Evolutionary conservation across 2,113 vertebrate species (phyloP), one percentile per base, ranked within the genome.

Genomic region (Ciconia stormi): DNA sequence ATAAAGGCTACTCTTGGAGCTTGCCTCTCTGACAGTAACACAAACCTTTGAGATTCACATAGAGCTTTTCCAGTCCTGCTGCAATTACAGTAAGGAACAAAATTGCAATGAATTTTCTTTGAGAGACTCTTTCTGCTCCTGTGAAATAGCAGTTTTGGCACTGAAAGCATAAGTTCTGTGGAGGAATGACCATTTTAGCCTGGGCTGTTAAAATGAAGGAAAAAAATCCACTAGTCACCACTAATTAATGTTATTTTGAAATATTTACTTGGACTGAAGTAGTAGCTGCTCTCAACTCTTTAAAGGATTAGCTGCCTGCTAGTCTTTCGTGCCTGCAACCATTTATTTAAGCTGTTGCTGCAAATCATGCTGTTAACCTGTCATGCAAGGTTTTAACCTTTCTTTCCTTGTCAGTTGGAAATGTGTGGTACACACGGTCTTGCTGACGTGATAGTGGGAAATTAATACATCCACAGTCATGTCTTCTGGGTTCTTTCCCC

Each of bases 291-390:
- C 63, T 74, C 42, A 78, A 83, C 72, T 72, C 83, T 84, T 81
- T 89, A 93, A 90, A 90, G 90, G 95, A 97, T 97, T 95, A 97
- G 71, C 85, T 94, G 92, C 85, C 90, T 93, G 84, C 82, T 92
- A 61, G 79, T 92, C 72, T 69, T n/a, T 19, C 3, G 0, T 88
- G 82, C 63, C 92, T 90, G 67, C 58, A 81, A 92, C 55, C 90
- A 55, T 62, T 93, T 92, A 61, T 90, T 92, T 63, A 81, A 95
- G 85, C 82, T 70, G 49, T 9, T 95, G 78, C 85, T 96, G 90
- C 74, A 96, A 96, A 93, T 95, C 90, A 52, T 66, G 90, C 82
- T 90, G 84, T 88, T 95, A 95, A 90, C 93, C 74, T 93, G 95
- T 79, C 90, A 53, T 3, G 61, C 58, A 34, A 61, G 87, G 85